Evolutionary conservation across 1,140 invertebrate genomes (phyloP).

Genomic region (Lysiphlebus fabarum): DNA sequence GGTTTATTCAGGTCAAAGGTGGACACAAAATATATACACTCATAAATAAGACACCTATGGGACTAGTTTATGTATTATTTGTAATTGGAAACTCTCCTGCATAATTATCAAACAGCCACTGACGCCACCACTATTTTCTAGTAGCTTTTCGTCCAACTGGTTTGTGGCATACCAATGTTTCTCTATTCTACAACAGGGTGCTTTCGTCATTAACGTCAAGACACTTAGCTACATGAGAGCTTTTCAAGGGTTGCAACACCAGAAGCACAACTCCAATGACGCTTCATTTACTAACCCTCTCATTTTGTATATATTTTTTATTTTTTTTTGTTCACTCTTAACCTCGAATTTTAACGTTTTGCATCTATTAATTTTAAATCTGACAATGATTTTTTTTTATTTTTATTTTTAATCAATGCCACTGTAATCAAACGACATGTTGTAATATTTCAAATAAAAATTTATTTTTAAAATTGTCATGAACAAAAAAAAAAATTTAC

Average conservation of each 20-base stretch:
- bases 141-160: constrained; percentile 24
- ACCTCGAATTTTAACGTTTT: constrained; percentile 19
- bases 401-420: too few relatives aligned
- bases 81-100: constrained; percentile 42
- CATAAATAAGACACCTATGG: constrained; percentile 11
- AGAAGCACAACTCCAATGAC: constrained; percentile 28
- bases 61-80: constrained; percentile 26
- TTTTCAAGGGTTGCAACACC: constrained; percentile 26
- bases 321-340: constrained; percentile 3
- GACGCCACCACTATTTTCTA: constrained; percentile 11
- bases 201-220: constrained; percentile 27
- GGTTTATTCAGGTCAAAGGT: constrained; percentile 3
- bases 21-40: constrained; percentile 1
- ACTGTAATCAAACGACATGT: too few relatives aligned
- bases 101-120: constrained; percentile 36
- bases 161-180: constrained; percentile 20
- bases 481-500: too few relatives aligned
- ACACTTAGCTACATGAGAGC: constrained; percentile 22
- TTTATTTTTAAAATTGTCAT: too few relatives aligned
- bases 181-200: constrained; percentile 14
- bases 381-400: too few relatives aligned
- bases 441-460: too few relatives aligned
- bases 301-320: not conserved
- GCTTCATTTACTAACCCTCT: constrained; percentile 28
- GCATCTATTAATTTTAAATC: constrained; percentile 19